Base-by-base conservation (phyloP, 2,113 vertebrate species). In the Piaya cayana region DNA sequence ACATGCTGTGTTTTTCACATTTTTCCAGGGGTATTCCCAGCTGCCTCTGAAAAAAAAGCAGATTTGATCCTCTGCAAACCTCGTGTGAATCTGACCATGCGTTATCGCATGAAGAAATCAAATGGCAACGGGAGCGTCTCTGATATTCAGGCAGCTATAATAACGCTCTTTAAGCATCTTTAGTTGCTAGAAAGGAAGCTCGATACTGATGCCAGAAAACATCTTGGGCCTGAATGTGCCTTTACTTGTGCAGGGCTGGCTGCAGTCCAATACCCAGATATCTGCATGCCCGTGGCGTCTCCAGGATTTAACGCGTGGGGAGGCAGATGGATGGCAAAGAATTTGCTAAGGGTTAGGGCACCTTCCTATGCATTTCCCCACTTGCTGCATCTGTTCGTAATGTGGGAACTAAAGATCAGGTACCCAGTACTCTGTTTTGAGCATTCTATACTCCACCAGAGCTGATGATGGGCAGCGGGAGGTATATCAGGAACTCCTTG, bases 1-100 rank as follows among this genome's bases (percentile, higher is more conserved):
- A 95, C 96, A 97, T 96, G 95, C 95, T 91, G 92, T 96, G 93
- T 94, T 97, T 97, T 96, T 96, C 92, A 94, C 84, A 37, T 97
- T 95, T 97, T 96, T 96, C 93, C 69, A 90, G 92, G 83, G 92
- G 59, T 93, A 96, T 97, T 96, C 96, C 94, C 95, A 97, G 94
- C 94, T 97, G 93, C 77, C 93, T 88, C 88, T 92, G 88, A 49
- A 49, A 94, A 96, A 90, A 95, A 71, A 94, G 62, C 72, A 78
- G 82, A 95, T 81, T 5, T 95, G 82, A 93, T 95, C 80, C 91
- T 83, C 92, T 76, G 72, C 93, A 94, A 94, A 87, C 75, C 58
- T 82, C 55, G 86, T 75, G 42, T 86, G 88, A 84, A 50, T 92
- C 75, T 70, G 89, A 67, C 75, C 53, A 26, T 5, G 3, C 0